Conservation (phyloP, 2,888 invertebrate species). For the Drosophila flavopinicola region DNA sequence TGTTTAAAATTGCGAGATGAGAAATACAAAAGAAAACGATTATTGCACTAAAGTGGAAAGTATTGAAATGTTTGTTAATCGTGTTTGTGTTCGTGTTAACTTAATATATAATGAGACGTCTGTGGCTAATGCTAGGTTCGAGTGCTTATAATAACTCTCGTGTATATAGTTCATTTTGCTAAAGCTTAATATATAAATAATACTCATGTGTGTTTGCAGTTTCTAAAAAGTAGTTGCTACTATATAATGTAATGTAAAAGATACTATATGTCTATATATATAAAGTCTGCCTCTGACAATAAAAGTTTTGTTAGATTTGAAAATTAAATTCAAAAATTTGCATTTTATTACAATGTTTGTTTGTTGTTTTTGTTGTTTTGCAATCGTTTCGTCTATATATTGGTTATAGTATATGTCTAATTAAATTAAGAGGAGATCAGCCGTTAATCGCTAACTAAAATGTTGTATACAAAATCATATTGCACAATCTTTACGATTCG, state of each 20-base stretch:
- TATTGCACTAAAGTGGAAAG: slow-evolving; percentile 46
- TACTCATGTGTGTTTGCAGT: slow-evolving; percentile 59
- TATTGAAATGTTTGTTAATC: slow-evolving; percentile 34
- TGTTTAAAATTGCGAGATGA: slow-evolving; percentile 19
- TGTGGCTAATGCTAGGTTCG: slow-evolving; percentile 23
- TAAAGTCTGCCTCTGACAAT: slow-evolving; percentile 48
- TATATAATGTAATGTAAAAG: slow-evolving; percentile 1
- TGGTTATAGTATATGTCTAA: slow-evolving; percentile 45
- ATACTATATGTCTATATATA: background rate
- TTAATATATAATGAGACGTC: slow-evolving; percentile 42
- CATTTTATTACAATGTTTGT: slow-evolving; percentile 58
- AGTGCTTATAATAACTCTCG: slow-evolving; percentile 14
- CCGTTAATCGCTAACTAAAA: slow-evolving; percentile 68
- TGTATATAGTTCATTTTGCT: slow-evolving; percentile 58
- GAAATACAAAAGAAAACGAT: slow-evolving; percentile 21
- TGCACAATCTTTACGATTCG: slow-evolving; percentile 68
- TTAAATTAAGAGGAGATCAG: slow-evolving; percentile 81
- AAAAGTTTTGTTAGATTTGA: slow-evolving; percentile 32
- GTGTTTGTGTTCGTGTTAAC: slow-evolving; percentile 13
- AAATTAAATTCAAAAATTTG: slow-evolving; percentile 46
- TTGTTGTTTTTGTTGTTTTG: slow-evolving; percentile 24
- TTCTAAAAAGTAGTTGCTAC: slow-evolving; percentile 12
- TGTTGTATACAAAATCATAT: slow-evolving; percentile 66
- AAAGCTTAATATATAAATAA: slow-evolving; percentile 73
- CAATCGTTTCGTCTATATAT: slow-evolving; percentile 32